phyloP scores from a whole-genome alignment of 2,113 vertebrate genomes.

The Labeo rohita region DNA sequence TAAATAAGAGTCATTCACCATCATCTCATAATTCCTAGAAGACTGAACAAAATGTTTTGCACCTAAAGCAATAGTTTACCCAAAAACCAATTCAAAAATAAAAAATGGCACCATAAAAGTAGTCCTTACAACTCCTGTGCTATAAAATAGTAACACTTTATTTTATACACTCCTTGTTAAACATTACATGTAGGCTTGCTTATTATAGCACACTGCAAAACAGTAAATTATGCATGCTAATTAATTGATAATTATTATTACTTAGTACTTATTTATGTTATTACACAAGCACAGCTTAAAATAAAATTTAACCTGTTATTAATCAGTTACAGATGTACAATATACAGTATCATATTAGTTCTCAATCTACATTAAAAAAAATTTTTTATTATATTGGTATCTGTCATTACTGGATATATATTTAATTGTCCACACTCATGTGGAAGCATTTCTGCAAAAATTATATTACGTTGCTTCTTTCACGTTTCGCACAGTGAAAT shows the following conservation, averaged over 20 bases:
- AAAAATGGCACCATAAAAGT: not conserved
- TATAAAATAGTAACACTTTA: not conserved
- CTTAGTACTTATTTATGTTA: not conserved
- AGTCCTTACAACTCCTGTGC: not conserved
- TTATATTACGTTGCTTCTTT: not conserved
- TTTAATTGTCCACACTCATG: not conserved
- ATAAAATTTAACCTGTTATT: not conserved
- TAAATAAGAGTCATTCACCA: not conserved
- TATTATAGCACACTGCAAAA: not conserved
- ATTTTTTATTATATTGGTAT: no score
- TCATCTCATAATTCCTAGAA: not conserved
- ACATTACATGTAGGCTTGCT: not conserved
- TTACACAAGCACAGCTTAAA: not conserved
- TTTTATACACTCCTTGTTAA: not conserved
- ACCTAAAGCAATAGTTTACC: not conserved
- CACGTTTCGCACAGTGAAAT: not conserved
- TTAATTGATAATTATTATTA: not conserved
- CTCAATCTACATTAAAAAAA: no score
- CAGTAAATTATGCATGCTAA: not conserved
- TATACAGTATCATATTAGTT: not conserved
- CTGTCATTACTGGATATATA: not conserved
- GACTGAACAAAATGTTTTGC: not conserved
- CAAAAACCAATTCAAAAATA: not conserved
- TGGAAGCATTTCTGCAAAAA: not conserved
- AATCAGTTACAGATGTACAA: not conserved